Conservation (phyloP, 2,888 invertebrate genomes). For the Cheiracanthium punctorium region DNA sequence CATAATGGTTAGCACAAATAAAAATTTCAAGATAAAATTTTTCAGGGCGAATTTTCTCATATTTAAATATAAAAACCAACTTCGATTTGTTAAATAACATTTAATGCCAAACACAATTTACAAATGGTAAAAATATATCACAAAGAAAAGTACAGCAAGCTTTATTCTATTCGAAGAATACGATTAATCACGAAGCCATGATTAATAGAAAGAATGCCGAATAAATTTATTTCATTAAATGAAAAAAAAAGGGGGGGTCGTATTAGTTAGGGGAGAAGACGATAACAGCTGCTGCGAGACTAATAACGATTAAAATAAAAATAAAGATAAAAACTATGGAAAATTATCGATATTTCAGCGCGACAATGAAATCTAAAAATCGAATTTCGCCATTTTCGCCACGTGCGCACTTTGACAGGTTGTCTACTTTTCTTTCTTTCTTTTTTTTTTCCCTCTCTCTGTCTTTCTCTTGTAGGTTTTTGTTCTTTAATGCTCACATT, state of each 20-base stretch:
- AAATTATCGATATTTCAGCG: slow-evolving; percentile 7
- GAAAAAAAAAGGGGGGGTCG: background rate
- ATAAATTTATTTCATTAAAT: background rate
- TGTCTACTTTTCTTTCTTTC: background rate
- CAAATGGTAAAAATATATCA: too few relatives aligned
- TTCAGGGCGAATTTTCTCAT: too few relatives aligned
- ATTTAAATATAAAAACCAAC: too few relatives aligned
- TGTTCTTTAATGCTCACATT: background rate
- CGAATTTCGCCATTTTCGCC: slow-evolving; percentile 12
- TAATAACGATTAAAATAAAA: slow-evolving; percentile 15
- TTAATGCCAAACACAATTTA: too few relatives aligned
- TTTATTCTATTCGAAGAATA: too few relatives aligned
- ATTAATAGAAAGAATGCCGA: background rate
- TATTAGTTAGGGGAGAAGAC: background rate
- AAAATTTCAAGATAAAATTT: too few relatives aligned
- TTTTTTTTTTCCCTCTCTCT: too few relatives aligned
- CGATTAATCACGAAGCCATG: background rate
- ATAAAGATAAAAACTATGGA: background rate
- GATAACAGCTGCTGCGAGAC: background rate
- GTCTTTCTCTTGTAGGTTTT: background rate
- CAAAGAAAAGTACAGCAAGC: too few relatives aligned
- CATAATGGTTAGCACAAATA: too few relatives aligned
- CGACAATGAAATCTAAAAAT: slow-evolving; percentile 16
- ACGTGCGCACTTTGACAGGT: slow-evolving; percentile 12
- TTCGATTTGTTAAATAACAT: too few relatives aligned